Percentiles rank a stretch among this genome's conserved stretches.
phyloP scores from a whole-genome alignment of 2,888 invertebrate species.

The Podabrus alpinus region DNA sequence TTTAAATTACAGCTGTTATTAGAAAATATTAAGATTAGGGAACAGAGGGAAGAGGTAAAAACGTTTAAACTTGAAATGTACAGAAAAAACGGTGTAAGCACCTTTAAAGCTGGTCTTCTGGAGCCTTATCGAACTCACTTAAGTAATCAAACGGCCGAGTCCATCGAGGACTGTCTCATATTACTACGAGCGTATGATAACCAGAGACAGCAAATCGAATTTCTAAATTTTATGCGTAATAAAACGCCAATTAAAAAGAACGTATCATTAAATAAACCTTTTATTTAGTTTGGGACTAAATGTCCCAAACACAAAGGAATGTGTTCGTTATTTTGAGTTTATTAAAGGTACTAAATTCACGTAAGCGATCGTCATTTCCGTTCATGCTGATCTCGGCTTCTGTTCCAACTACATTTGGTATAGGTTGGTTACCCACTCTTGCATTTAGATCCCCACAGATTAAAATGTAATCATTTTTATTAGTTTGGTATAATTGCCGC shows the following conservation, averaged over 20 bases:
- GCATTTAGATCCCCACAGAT: too few relatives aligned
- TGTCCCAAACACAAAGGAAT: too few relatives aligned
- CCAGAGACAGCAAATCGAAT: constrained; percentile 11
- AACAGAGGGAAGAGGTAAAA: constrained; percentile 6
- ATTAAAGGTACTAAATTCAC: too few relatives aligned
- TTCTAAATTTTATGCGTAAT: constrained; percentile 4
- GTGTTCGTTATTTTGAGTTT: too few relatives aligned
- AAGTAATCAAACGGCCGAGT: background rate
- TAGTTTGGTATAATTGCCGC: too few relatives aligned
- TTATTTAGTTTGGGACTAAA: too few relatives aligned
- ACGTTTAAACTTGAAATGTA: constrained; percentile 18
- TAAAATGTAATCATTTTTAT: too few relatives aligned
- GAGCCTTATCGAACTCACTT: constrained; percentile 12
- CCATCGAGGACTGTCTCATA: constrained; percentile 8
- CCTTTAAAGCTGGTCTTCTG: constrained; percentile 17
- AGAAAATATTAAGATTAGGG: constrained; percentile 25
- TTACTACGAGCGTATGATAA: constrained; percentile 17
- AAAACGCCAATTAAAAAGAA: background rate
- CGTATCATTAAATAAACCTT: too few relatives aligned
- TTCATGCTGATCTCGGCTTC: too few relatives aligned
- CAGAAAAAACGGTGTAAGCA: constrained; percentile 8
- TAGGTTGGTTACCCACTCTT: too few relatives aligned
- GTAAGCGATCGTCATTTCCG: too few relatives aligned
- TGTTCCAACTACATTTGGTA: too few relatives aligned
- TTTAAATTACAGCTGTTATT: constrained; percentile 31